Conservation (phyloP, 2,888 invertebrate species). For the Hymenopus coronatus region DNA sequence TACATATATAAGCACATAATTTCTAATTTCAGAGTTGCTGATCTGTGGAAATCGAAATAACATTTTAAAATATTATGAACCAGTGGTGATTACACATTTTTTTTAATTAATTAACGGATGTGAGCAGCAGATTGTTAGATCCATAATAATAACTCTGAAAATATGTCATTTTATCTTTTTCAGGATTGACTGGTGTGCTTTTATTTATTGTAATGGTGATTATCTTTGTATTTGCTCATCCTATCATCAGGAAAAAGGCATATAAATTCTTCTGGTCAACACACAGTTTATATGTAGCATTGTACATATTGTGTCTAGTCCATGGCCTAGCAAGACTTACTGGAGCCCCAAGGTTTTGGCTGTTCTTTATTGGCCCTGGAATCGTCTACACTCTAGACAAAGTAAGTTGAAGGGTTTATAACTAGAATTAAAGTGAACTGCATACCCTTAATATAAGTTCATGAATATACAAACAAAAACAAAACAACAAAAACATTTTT, state of each 20-base stretch:
- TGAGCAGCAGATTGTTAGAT: too few species aligned
- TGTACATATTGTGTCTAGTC: constrained; percentile 82
- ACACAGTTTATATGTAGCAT: constrained; percentile 81
- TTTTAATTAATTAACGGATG: too few species aligned
- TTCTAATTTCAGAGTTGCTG: too few species aligned
- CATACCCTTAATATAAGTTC: neutral
- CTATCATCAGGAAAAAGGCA: constrained; percentile 85
- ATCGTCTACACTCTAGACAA: constrained; percentile 87
- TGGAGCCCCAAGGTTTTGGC: constrained; percentile 89
- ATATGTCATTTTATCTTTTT: constrained; percentile 32
- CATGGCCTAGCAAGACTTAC: constrained; percentile 90
- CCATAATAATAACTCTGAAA: too few species aligned
- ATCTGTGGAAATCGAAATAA: too few species aligned
- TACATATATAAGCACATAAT: too few species aligned
- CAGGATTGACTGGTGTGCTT: constrained; percentile 82
- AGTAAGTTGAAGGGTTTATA: constrained; percentile 47
- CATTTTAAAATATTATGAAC: too few species aligned
- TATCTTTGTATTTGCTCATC: constrained; percentile 96
- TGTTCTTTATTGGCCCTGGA: constrained; percentile 90
- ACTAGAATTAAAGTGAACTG: neutral
- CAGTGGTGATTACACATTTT: too few species aligned
- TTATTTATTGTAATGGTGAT: constrained; percentile 89
- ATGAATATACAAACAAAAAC: too few species aligned
- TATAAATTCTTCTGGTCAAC: constrained; percentile 96
- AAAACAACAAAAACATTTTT: too few species aligned